Evolutionary conservation across 2,113 vertebrate species (phyloP).

Genomic region (Phrynosoma blainvillii): DNA sequence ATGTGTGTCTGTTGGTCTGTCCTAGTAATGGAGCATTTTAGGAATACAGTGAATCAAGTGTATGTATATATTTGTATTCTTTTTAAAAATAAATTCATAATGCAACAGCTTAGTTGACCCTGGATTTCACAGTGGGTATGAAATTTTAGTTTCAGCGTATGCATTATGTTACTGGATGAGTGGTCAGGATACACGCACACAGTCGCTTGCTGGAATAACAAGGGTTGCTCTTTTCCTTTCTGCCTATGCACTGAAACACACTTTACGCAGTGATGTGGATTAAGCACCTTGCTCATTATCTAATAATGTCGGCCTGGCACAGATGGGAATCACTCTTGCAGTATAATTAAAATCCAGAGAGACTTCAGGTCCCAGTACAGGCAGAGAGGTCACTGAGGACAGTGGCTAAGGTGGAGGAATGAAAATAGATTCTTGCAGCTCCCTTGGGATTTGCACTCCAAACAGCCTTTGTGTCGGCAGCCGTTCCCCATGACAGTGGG

Average conservation of each 20-base stretch:
- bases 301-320: conserved; percentile 38
- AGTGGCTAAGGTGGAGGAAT: conserved; percentile 28
- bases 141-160: background rate
- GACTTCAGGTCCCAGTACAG: background rate
- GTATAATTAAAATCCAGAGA: conserved; percentile 41
- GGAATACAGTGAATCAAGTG: background rate
- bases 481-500: background rate
- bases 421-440: background rate
- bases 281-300: conserved; percentile 35
- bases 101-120: conserved; percentile 25
- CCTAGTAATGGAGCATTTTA: background rate
- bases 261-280: conserved; percentile 24
- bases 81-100: background rate
- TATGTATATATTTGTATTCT: background rate
- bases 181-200: rapidly evolving
- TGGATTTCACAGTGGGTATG: conserved; percentile 8
- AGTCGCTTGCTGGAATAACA: background rate
- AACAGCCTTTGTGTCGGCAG: conserved; percentile 2
- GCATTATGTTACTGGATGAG: background rate
- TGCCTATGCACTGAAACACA: background rate
- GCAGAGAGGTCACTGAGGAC: conserved; percentile 12
- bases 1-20: background rate
- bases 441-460: background rate
- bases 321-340: conserved; percentile 38
- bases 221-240: background rate